Base-by-base conservation (phyloP, 2,888 invertebrate genomes). In the Melinaea menophilus region DNA sequence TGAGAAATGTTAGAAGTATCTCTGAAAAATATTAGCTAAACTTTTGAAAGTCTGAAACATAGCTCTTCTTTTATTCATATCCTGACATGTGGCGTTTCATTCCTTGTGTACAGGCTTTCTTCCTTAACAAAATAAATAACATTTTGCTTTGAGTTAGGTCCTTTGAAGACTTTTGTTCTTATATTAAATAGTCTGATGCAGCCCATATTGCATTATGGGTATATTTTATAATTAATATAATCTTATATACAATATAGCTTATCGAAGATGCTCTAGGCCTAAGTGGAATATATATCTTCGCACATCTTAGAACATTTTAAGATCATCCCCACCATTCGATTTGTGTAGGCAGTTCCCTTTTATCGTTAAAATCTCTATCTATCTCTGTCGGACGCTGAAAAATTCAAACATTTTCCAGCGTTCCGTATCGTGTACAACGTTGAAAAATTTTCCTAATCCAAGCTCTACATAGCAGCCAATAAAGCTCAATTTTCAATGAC, bases 101-200 rank as follows among this genome's bases (percentile, higher is more conserved):
- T 73, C 80, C 84, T 83, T 84, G 86, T 89, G 81, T 82, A 82
- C 87, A 85, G 79, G 84, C 87, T 89, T 89, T 90, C 88, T 89
- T 88, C 78, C 76, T 75, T 85, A 90, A 89, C 88, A 86, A 89
- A 90, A 89, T 90, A 90, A 90, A 90, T 85, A 88, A 87, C 86
- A 83, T 87, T 73, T 86, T 86, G 85, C 88, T 86, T 82, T 82
- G 81, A 89, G 85, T 86, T 84, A 80, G 79, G 81, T 88, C 86
- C 88, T 90, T 88, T 89, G 87, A 88, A 86, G 87, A 79, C 71
- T 78, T 81, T n/a, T 80, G 80, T 77, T 74, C 81, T 82, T 78
- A 88, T 89, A 88, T 87, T 84, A 90, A 88, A 86, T 88, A 84
- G 75, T 81, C 71, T 77, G 77, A 86, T 86, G 86, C 86, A 85